phyloP scores from a whole-genome alignment of 1,140 invertebrate genomes.

The Neodiprion pinetum region DNA sequence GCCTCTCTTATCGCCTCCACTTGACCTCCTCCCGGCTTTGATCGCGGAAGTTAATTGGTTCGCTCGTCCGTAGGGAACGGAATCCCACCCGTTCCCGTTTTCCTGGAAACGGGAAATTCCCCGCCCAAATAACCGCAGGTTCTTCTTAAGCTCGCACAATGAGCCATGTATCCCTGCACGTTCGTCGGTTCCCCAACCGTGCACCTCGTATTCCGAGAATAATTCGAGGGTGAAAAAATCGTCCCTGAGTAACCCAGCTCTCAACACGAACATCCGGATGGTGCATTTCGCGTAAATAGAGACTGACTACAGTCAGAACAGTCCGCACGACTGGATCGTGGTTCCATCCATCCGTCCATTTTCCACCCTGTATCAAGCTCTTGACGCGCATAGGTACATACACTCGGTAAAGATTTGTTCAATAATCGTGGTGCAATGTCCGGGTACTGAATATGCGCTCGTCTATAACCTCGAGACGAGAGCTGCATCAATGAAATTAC shows the following conservation, averaged over 20 bases:
- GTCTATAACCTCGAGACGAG: not conserved
- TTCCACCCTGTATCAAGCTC: no score
- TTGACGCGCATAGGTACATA: not conserved
- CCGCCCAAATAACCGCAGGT: no score
- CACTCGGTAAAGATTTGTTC: constrained; percentile 49
- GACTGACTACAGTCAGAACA: no score
- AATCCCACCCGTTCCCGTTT: no score
- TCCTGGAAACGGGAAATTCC: no score
- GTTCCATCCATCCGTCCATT: not conserved
- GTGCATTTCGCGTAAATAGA: not conserved
- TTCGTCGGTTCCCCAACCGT: no score
- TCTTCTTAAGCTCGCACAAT: no score
- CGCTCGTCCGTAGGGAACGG: not conserved
- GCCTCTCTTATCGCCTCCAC: not conserved
- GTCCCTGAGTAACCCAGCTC: no score
- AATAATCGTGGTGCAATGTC: constrained; percentile 41
- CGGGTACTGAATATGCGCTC: constrained; percentile 1
- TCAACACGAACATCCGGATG: no score
- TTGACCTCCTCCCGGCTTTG: not conserved
- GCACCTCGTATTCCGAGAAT: no score
- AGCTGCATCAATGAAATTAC: not conserved
- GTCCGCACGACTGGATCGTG: not conserved
- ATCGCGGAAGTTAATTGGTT: constrained; percentile 2
- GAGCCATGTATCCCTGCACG: no score
- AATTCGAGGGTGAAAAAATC: no score